Evolutionary conservation across 64 coral and sea anemone genomes (phyloP).

Genomic region (Orbicella faveolata): DNA sequence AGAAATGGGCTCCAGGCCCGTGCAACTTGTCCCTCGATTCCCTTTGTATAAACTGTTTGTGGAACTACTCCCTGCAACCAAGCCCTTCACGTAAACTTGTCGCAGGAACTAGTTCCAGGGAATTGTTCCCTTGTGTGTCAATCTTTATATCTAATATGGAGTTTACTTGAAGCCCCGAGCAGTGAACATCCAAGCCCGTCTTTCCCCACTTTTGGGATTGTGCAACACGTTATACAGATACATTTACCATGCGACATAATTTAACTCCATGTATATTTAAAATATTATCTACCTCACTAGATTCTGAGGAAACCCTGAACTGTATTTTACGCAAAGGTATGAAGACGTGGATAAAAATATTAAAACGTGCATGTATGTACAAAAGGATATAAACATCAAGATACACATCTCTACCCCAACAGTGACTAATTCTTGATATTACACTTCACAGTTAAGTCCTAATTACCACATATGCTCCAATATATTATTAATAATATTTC

Average conservation of each 20-base stretch:
- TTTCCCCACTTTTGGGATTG: too few species aligned
- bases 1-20: too few species aligned
- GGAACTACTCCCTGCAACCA: too few species aligned
- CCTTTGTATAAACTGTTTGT: too few species aligned
- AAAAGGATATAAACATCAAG: not conserved
- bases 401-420: not conserved
- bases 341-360: not conserved
- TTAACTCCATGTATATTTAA: not conserved
- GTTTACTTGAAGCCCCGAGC: too few species aligned
- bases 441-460: not conserved
- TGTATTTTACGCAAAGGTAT: not conserved
- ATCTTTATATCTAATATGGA: too few species aligned
- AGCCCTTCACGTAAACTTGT: too few species aligned
- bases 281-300: not conserved
- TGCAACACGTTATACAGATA: not conserved
- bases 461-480: not conserved
- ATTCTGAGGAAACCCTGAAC: not conserved
- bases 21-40: too few species aligned
- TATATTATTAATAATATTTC: slow-evolving; percentile 22
- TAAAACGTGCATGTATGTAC: slow-evolving; percentile 13
- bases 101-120: too few species aligned
- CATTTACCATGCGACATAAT: not conserved
- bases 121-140: too few species aligned
- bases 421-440: not conserved
- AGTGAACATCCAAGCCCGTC: too few species aligned